Base-by-base conservation (phyloP, 2,797 vertebrate species). In the Chromobotia macracanthus region DNA sequence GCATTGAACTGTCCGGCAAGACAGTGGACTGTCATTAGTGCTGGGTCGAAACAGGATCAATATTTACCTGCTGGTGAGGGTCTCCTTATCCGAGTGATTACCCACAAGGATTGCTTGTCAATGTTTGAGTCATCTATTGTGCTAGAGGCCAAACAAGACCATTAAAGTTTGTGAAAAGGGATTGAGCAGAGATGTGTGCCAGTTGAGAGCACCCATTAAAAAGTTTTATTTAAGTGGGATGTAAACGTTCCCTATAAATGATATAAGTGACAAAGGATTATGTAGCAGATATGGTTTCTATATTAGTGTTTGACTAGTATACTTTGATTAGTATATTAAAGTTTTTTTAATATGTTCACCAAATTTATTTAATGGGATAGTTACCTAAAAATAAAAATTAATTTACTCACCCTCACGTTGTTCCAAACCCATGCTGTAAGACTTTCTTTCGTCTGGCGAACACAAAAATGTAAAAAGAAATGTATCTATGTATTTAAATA, bases 101-200 rank as follows among this genome's bases (percentile, higher is more conserved):
- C 73, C 58, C 21, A 31, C 53, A 67, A 74, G 71, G 76, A 72
- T 64, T 79, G 68, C 28, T 61, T 55, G 60, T 44, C 64, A 68
- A 21, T 51, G 44, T 73, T 46, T 69, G 76, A 74, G 38, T 44
- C 64, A 56, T 53, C 28, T 25, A 67, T 55, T 67, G 77, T 35
- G 77, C 69, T 82, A 28, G 48, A 80, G 46, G 71, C 63, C 21
- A 77, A 80, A 82, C 74, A 55, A 80, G 65, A 63, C 70, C 44
- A 60, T 74, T 81, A 80, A 75, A 51, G 55, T 75, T 69, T 68
- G 56, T 69, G 38, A 68, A 51, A 44, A 46, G n/a, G 28, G 44
- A 61, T 68, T 63, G 53, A 44, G 46, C 25, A 68, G 72, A 69
- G 31, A 79, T 63, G 58, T 63, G 48, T 3, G 21, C 3, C 58